Percentiles rank a stretch among this genome's conserved stretches.
phyloP scores from a whole-genome alignment of 2,113 vertebrate species.

The Thamnaconus septentrionalis region DNA sequence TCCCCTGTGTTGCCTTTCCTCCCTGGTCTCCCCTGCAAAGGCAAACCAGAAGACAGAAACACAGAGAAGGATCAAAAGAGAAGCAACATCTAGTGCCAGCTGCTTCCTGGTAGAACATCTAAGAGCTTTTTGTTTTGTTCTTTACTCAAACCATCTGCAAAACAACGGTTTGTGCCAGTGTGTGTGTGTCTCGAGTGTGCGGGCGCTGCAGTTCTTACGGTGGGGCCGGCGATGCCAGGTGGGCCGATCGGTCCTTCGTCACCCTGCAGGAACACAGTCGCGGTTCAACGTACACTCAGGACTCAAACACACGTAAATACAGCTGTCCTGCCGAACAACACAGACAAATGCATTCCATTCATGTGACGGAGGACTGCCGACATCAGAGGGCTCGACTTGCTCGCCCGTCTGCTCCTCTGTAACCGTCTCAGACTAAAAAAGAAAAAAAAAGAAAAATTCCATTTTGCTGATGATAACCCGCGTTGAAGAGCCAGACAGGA shows the following conservation, averaged over 20 bases:
- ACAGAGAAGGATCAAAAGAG: background rate
- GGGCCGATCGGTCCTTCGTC: conserved; percentile 90
- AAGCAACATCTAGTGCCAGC: background rate
- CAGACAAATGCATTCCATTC: conserved; percentile 7
- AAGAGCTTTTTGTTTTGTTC: background rate
- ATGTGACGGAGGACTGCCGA: background rate
- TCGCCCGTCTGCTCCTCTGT: background rate
- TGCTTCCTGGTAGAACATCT: conserved; percentile 7
- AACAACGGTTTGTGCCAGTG: background rate
- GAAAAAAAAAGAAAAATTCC: background rate
- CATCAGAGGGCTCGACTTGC: background rate
- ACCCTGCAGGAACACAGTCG: conserved; percentile 78
- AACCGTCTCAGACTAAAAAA: background rate
- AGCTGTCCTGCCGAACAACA: conserved; percentile 21
- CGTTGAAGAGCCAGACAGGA: background rate
- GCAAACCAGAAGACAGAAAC: conserved; percentile 20
- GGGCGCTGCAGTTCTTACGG: conserved; percentile 77
- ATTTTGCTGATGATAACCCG: background rate
- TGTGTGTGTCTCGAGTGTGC: conserved; percentile 1
- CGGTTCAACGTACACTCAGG: conserved; percentile 6
- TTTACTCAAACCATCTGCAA: conserved; percentile 14
- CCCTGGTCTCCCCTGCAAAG: conserved; percentile 85
- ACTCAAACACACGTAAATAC: conserved; percentile 8
- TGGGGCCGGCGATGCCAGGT: conserved; percentile 81
- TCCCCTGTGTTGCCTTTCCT: conserved; percentile 87